Evolutionary conservation across 2,888 invertebrate species (phyloP).

Genomic region (Matsumyia berberina): DNA sequence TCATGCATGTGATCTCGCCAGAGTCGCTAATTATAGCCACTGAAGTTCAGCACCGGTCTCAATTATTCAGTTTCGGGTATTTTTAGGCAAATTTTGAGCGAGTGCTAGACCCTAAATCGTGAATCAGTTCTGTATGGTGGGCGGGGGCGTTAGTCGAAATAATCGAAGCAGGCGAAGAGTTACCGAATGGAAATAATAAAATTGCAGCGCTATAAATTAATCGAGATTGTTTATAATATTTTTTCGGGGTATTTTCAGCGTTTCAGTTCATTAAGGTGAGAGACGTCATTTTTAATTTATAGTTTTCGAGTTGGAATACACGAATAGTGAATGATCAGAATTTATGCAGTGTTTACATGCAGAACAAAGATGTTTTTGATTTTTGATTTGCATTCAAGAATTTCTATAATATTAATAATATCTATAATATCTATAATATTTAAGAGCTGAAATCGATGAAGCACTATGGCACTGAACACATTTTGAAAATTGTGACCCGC

Average conservation of each 20-base stretch:
- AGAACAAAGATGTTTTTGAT: conserved; percentile 1
- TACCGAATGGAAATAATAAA: conserved; percentile 19
- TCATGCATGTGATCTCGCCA: conserved; percentile 15
- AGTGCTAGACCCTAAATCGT: conserved; percentile 28
- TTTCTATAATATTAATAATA: no score
- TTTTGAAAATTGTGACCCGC: no score
- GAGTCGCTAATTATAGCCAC: conserved; percentile 17
- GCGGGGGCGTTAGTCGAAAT: conserved; percentile 28
- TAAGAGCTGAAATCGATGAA: no score
- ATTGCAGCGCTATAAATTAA: conserved; percentile 26
- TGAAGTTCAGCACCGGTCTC: conserved; percentile 12
- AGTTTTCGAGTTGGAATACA: conserved; percentile 15
- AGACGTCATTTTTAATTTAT: conserved; percentile 25
- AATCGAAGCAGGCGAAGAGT: conserved; percentile 8
- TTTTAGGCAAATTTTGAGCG: conserved; percentile 30
- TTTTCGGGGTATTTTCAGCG: conserved; percentile 40
- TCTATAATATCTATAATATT: no score
- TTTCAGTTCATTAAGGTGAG: conserved; percentile 44
- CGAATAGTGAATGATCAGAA: conserved; percentile 5
- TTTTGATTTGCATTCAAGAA: not conserved
- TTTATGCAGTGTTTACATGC: conserved; percentile 14
- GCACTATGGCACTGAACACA: no score
- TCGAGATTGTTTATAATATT: conserved; percentile 23
- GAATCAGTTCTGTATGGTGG: not conserved
- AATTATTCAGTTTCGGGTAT: conserved; percentile 12